These are phyloP conservation scores for Protula sp. DNA, from an alignment of 2,888 invertebrate species.

Conservation along the genomic window DNA sequence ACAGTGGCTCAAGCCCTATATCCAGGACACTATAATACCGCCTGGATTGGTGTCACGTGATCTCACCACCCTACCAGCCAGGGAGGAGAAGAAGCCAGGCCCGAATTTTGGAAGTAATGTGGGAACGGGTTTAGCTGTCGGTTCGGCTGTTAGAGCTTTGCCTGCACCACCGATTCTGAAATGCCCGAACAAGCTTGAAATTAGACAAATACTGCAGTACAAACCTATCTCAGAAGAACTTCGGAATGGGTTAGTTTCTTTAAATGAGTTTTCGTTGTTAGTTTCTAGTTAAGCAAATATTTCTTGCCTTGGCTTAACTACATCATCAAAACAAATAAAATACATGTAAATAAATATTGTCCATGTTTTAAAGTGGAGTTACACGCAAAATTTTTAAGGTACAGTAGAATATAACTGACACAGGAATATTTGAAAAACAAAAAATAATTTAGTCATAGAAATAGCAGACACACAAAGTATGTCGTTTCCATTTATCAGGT, in stretches of 20 bases:
- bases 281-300: no score
- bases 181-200: conserved; percentile 43
- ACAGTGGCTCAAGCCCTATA: conserved; percentile 47
- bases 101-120: conserved; percentile 46
- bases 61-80: conserved; percentile 44
- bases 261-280: no score
- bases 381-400: no score
- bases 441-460: no score
- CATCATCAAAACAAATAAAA: no score
- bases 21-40: conserved; percentile 47
- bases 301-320: no score
- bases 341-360: no score
- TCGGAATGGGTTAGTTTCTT: conserved; percentile 26
- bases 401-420: no score
- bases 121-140: conserved; percentile 45
- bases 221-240: conserved; percentile 37
- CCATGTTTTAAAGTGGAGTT: no score
- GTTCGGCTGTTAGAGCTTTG: conserved; percentile 30
- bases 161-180: conserved; percentile 34
- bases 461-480: no score
- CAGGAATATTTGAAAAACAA: no score
- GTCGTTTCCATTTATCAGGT: conserved; percentile 31
- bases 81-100: conserved; percentile 43
- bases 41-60: conserved; percentile 43
- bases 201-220: conserved; percentile 48